Base-by-base conservation (phyloP, 2,113 vertebrate species). In the Eptesicus fuscus region DNA sequence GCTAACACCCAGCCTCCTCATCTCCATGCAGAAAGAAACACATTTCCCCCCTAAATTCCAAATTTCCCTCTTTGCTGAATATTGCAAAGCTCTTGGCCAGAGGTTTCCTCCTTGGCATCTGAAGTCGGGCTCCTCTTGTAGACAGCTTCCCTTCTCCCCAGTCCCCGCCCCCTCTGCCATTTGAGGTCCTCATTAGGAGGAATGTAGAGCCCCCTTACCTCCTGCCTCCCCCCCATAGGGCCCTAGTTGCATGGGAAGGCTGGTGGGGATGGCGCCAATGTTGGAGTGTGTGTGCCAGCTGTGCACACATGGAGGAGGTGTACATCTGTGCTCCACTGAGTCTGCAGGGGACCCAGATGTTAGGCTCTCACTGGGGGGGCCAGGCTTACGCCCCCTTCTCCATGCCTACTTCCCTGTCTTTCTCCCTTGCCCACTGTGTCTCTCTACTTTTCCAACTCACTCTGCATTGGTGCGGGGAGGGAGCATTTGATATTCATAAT, bases 401-500 rank as follows among this genome's bases (percentile, higher is more conserved):
- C 74, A 42, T 82, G 61, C 22, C 63, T 80, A 65, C 10, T 35
- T 37, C 25, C 25, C 83, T 40, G 35, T 37, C n/a, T 74, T 35
- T 44, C 65, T 69, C 53, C 7, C 25, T 83, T 70, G 23, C n/a
- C 37, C 61, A 73, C 20, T 18, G 49, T 83, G 0, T 83, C 85
- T 44, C 32, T 97, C 74, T 84, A 82, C 35, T 96, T 96, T 95
- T 0, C 5, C 79, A 95, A 96, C 91, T 94, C 0, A 2, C 96
- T 56, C 94, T 96, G 85, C 96, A 91, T 42, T 32, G 91, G 92
- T 96, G 94, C 53, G 84, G 93, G 94, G 95, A 96, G 90, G 16
- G 49, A 97, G 96, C 70, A 13, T 94, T 97, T 79, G 32, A 97
- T 97, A 97, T 97, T 98, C 98, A 90, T 97, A 95, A 96, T 98